A percentile compares a stretch with the other conserved stretches of the same genome.
Evolutionary conservation across 2,888 invertebrate species (phyloP).

Genomic region (Koerneria pararmatus): DNA sequence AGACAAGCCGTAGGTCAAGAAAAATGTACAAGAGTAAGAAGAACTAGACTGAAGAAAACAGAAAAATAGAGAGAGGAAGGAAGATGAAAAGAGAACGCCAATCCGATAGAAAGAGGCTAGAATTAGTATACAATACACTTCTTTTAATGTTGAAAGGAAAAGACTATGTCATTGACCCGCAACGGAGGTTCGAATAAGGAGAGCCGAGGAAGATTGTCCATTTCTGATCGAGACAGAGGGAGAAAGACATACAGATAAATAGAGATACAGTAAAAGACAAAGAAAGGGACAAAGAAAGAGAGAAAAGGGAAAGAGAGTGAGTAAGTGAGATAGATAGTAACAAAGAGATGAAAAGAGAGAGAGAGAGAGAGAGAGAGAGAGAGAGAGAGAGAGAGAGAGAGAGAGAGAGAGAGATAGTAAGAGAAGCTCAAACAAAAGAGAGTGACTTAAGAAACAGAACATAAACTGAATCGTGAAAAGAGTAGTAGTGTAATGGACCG

Average conservation of each 20-base stretch:
- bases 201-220: no score
- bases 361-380: slow-evolving; percentile 8
- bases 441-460: no score
- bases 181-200: no score
- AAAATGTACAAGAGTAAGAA: neutral
- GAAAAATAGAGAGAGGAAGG: no score
- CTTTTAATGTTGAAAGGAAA: no score
- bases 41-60: no score
- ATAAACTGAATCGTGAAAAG: no score
- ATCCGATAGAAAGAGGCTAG: slow-evolving; percentile 3
- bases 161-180: no score
- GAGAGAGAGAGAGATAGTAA: slow-evolving; percentile 5
- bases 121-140: no score
- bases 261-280: neutral
- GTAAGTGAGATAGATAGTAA: neutral
- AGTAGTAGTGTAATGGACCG: no score
- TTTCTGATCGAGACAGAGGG: slow-evolving; percentile 9
- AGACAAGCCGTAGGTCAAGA: neutral
- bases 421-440: no score
- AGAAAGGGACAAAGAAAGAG: slow-evolving; percentile 5
- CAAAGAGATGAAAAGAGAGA: slow-evolving; percentile 1
- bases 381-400: slow-evolving; percentile 3
- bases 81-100: neutral
- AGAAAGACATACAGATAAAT: neutral
- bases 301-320: neutral